phyloP scores from a whole-genome alignment of 2,888 invertebrate genomes.

The Metopia argyrocephala region DNA sequence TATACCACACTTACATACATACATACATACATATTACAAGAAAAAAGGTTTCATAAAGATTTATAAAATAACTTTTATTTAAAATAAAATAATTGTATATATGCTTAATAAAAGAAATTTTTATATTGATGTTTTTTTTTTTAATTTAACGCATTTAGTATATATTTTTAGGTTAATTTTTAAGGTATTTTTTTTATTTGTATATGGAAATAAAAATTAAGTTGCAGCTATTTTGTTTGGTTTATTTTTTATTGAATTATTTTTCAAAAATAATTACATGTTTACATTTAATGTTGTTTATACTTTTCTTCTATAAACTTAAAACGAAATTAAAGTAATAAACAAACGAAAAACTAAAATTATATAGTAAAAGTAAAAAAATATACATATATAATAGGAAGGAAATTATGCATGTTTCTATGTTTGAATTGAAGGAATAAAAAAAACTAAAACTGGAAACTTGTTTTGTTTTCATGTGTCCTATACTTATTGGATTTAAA shows the following conservation, averaged over 20 bases:
- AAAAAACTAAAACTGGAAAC: constrained; percentile 44
- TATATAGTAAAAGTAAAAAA: not conserved
- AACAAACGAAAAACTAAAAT: constrained; percentile 21
- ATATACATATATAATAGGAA: not conserved
- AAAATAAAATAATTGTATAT: too few species aligned
- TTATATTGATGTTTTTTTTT: constrained; percentile 19
- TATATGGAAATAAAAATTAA: constrained; percentile 43
- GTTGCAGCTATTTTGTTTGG: constrained; percentile 24
- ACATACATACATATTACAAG: constrained; percentile 30
- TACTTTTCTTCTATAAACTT: constrained; percentile 22
- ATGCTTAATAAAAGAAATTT: too few species aligned
- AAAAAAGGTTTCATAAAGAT: not conserved
- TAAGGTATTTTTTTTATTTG: constrained; percentile 40
- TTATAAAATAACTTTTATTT: too few species aligned
- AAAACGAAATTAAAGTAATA: constrained; percentile 45
- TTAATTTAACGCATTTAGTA: constrained; percentile 46
- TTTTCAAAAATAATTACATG: constrained; percentile 46
- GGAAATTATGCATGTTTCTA: not conserved
- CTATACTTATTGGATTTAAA: constrained; percentile 59
- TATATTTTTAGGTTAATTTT: constrained; percentile 18
- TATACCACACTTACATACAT: constrained; percentile 29
- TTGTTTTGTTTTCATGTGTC: constrained; percentile 53
- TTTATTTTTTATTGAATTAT: constrained; percentile 13
- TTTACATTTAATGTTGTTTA: constrained; percentile 34
- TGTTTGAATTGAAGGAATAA: constrained; percentile 8